These are phyloP conservation scores for Anas capensis DNA, from an alignment of 2,797 vertebrate genomes.

Conservation along the genomic window DNA sequence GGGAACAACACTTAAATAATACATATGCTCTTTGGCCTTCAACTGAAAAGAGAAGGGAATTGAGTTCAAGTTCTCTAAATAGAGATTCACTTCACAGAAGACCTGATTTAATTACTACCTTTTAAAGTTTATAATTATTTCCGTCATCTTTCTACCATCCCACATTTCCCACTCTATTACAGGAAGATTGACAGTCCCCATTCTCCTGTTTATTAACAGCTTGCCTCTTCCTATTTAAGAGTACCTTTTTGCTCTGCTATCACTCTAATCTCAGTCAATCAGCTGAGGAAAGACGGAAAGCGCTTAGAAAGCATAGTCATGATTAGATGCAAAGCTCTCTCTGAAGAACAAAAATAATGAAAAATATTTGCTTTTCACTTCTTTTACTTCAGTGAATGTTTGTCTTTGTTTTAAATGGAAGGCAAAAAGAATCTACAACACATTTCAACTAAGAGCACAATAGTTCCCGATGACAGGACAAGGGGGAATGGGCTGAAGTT, in stretches of 20 bases:
- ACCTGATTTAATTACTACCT: conserved; percentile 30
- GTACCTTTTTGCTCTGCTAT: neutral
- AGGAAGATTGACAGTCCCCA: neutral
- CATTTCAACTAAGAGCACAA: neutral
- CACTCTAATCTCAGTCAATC: neutral
- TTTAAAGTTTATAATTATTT: neutral
- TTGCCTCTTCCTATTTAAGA: neutral
- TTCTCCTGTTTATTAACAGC: neutral
- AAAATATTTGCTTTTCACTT: neutral
- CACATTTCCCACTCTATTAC: neutral
- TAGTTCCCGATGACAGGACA: neutral
- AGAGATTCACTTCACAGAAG: neutral
- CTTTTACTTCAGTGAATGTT: neutral
- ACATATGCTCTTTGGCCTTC: neutral
- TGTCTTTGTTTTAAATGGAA: neutral
- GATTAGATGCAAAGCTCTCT: neutral
- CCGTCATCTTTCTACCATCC: neutral
- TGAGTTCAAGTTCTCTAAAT: neutral
- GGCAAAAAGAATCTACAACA: neutral
- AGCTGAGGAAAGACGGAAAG: neutral
- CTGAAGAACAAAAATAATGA: neutral
- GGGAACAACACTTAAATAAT: neutral
- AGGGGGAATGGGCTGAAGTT: too few relatives aligned
- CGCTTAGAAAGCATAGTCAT: neutral
- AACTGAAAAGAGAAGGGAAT: neutral